Base-by-base conservation (phyloP, 2,113 vertebrate species). In the Probosciger aterrimus region DNA sequence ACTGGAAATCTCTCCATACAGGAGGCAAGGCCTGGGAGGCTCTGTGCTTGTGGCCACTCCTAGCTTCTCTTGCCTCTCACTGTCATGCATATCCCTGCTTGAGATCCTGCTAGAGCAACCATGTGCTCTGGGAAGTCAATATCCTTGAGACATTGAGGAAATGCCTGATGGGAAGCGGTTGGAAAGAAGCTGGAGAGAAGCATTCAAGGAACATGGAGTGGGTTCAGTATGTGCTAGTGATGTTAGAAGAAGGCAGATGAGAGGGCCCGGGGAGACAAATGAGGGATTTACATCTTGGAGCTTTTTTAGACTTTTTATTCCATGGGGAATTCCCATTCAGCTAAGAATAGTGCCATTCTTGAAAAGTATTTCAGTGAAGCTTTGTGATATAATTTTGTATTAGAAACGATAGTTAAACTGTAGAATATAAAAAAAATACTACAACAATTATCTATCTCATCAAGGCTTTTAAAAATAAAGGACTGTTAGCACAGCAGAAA, bases 281-380 rank as follows among this genome's bases (percentile, higher is more conserved):
- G 18, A 79, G 43, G 62, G 64, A 57, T 92, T 85, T 35, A n/a
- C 52, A 46, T 85, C 84, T 18, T 11, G 41, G 35, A 95, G 93
- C 84, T 96, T 50, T 95, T 97, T 91, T 33, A 79, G 35, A 11
- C 83, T 46, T 4, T 5, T 19, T 87, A 5, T 68, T 91, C 95
- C 62, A 0, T 7, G 37, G 86, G 91, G 81, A 87, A 23, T 90
- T 95, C 86, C 78, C 91, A 76, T 95, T 96, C 91, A 92, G 69
- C 84, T 41, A 8, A 87, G 86, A 88, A 50, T 4, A 6, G 91
- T 75, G 75, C 52, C 65, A 35, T 90, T 96, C 92, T 88, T 39
- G 16, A n/a, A 25, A 59, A 91, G 44, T 64, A 27, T 86, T 86
- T 93, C 73, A 59, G 53, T 16, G 86, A 67, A 83, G 31, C 68